These are phyloP conservation scores for Carlito syrichta DNA, from an alignment of 2,113 vertebrate genomes.

Conservation along the genomic window DNA sequence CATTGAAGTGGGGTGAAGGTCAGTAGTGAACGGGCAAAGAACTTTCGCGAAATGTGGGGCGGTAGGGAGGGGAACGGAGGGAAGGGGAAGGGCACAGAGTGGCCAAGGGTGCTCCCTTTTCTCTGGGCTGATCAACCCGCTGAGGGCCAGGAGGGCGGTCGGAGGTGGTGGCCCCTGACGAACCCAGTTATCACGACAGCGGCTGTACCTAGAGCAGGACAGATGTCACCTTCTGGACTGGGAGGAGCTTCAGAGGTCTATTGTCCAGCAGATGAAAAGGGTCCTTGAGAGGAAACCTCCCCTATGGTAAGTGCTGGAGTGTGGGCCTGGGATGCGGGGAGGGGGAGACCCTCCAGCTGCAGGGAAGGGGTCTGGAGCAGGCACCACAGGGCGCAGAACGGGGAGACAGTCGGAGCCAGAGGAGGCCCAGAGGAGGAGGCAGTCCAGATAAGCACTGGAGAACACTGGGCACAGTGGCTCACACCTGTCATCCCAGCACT, in stretches of 20 bases:
- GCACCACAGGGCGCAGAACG: background rate
- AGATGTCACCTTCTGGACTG: background rate
- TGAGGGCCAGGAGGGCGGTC: background rate
- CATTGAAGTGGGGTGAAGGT: background rate
- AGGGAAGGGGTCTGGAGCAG: background rate
- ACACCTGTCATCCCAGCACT: too few species aligned
- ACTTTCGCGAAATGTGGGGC: background rate
- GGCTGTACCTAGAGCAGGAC: background rate
- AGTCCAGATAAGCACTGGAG: background rate
- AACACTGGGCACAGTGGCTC: too few species aligned
- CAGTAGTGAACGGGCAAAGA: background rate
- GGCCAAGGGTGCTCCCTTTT: background rate
- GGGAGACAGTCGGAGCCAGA: too few species aligned
- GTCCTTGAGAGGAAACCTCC: rapidly evolving
- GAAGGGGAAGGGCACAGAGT: background rate
- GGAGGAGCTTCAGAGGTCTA: background rate
- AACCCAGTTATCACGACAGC: background rate
- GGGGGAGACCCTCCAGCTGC: background rate
- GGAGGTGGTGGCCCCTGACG: rapidly evolving
- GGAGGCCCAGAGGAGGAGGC: background rate
- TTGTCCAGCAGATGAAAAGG: background rate
- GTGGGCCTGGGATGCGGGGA: background rate
- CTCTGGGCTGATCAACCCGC: background rate
- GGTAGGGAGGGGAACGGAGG: background rate
- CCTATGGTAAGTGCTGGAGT: background rate